Conservation (phyloP, 2,797 vertebrate species). For the Muscicapa comitata region DNA sequence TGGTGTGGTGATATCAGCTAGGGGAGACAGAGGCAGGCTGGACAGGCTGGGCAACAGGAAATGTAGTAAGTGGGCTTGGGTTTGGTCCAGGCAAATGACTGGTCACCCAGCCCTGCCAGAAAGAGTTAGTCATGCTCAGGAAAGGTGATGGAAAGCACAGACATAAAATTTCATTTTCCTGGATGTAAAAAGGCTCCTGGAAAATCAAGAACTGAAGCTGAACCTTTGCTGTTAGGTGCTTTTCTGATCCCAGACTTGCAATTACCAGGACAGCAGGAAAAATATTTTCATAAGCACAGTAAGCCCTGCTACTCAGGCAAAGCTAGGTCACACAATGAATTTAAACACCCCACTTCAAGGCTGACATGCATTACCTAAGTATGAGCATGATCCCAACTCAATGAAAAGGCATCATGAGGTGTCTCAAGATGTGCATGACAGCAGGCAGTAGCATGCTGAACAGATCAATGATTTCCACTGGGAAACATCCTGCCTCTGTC, state of each 20-base stretch:
- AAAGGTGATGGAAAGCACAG: background rate
- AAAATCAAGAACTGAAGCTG: background rate
- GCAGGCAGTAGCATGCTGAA: background rate
- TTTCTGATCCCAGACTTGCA: background rate
- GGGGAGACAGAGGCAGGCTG: background rate
- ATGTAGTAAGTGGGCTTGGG: background rate
- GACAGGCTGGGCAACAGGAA: slow-evolving; percentile 7
- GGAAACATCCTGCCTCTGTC: background rate
- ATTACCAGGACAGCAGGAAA: background rate
- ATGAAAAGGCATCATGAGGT: background rate
- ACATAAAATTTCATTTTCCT: background rate
- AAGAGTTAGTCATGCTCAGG: slow-evolving; percentile 28
- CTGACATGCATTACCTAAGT: background rate
- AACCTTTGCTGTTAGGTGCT: background rate
- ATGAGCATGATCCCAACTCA: background rate
- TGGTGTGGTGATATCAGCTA: background rate
- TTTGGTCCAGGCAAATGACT: slow-evolving; percentile 2
- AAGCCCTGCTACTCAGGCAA: background rate
- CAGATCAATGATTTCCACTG: background rate
- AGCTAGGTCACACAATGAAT: background rate
- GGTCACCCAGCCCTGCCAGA: background rate
- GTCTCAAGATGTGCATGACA: background rate
- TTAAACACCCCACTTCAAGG: background rate
- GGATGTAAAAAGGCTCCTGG: background rate
- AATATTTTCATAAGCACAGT: background rate